Evolutionary conservation across 2,797 vertebrate genomes (phyloP), one percentile per base, ranked within the genome.

Genomic region (Ctenochaetus hawaiiensis): DNA sequence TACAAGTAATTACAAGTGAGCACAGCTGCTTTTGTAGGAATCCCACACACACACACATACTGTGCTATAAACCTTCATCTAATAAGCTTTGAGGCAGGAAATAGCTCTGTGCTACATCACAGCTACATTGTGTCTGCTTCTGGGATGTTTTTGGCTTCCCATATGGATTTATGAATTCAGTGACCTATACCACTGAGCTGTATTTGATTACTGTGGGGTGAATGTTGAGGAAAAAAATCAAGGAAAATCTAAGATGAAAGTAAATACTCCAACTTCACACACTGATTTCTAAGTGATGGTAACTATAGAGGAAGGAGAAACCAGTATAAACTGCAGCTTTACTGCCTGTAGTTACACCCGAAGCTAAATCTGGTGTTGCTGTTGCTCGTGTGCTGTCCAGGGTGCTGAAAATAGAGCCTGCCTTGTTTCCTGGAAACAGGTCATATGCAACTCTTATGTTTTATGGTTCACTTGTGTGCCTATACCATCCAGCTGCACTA

Each of bases 371-470:
- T 74, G 58, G 79, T 52, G 16, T 59, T 69, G 49, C 70, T 79
- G 86, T 83, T 80, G 72, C 80, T 85, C 60, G 37, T 79, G 86
- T 60, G 75, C 85, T 83, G 80, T 88, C 83, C 86, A 84, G 71
- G 85, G 86, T 89, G 81, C 89, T 91, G 90, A 91, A 92, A 90
- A 92, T 88, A 91, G 82, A 85, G 76, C 20, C 77, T 85, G 81
- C 67, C 76, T 86, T 83, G 81, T 90, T 83, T 83, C 83, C 65
- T 81, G 80, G 88, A 89, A 90, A 91, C 87, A 82, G 88, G 89
- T 90, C 88, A 83, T 56, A 85, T 75, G 80, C 83, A 89, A 37
- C 62, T 17, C 12, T 75, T 81, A 70, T 80, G 70, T 67, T 84
- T 84, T 72, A 82, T 8, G 37, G 58, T 78, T 87, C 83, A 81